Evolutionary conservation across 2,888 invertebrate species (phyloP).

Genomic region (Protophormia terraenovae): DNA sequence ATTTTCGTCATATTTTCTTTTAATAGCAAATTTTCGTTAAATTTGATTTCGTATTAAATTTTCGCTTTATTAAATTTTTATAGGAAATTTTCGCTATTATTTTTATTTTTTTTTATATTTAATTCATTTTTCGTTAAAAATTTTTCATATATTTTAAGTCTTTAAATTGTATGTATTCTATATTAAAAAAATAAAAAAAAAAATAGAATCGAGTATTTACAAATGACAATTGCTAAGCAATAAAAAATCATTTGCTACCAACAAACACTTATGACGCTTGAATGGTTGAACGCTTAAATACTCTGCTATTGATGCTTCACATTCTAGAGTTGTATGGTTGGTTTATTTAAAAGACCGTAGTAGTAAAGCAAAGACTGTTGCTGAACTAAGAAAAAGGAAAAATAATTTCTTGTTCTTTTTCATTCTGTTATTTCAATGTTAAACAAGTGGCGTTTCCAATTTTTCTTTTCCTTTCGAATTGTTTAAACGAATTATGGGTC

Average conservation of each 20-base stretch:
- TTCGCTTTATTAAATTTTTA: no score
- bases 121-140: no score
- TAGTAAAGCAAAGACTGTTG: not conserved
- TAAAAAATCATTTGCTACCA: conserved; percentile 52
- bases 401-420: not conserved
- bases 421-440: not conserved
- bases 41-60: no score
- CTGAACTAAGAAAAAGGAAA: conserved; percentile 7
- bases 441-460: conserved; percentile 48
- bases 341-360: conserved; percentile 36
- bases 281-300: conserved; percentile 44
- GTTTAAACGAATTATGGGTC: not conserved
- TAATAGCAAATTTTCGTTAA: no score
- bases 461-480: conserved; percentile 18
- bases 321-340: conserved; percentile 28
- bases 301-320: conserved; percentile 8
- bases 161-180: no score
- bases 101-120: no score
- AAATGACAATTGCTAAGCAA: conserved; percentile 58
- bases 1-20: no score
- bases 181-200: no score
- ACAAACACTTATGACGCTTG: conserved; percentile 54
- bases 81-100: no score
- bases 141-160: no score
- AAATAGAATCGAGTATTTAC: conserved; percentile 10